A percentile compares a stretch with the other conserved stretches of the same genome.
phyloP scores from a whole-genome alignment of 2,888 invertebrate species.

The Drosophila cracens region DNA sequence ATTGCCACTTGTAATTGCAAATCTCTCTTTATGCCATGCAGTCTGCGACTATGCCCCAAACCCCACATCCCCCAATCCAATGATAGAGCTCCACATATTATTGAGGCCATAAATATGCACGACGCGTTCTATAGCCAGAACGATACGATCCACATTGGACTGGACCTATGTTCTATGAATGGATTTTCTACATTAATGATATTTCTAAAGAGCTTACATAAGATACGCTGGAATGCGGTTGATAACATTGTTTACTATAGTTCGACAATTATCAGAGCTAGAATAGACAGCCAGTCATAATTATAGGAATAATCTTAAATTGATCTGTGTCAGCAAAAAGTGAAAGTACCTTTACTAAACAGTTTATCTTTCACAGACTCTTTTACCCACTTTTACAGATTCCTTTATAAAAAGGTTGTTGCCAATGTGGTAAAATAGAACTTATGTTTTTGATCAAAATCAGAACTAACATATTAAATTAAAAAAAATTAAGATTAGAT shows the following conservation, averaged over 20 bases:
- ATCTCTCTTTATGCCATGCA: constrained; percentile 28
- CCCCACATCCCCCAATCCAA: neutral
- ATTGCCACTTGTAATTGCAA: constrained; percentile 73
- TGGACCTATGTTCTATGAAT: constrained; percentile 27
- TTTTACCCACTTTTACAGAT: neutral
- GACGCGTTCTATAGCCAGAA: constrained; percentile 31
- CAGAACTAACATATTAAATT: neutral
- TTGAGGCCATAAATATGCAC: constrained; percentile 64
- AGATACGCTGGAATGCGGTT: constrained; percentile 44
- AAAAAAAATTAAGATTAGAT: neutral
- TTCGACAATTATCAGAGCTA: constrained; percentile 8
- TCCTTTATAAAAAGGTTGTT: neutral
- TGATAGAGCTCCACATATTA: constrained; percentile 39
- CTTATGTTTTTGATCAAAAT: neutral
- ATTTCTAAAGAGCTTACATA: constrained; percentile 27
- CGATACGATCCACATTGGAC: constrained; percentile 23
- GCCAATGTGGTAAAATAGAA: neutral
- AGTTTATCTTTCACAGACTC: neutral
- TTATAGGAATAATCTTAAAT: neutral
- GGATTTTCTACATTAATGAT: constrained; percentile 28
- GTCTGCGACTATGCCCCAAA: neutral
- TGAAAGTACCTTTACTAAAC: neutral
- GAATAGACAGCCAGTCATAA: constrained; percentile 19
- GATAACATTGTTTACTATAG: constrained; percentile 22
- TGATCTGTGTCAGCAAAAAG: neutral